These are phyloP conservation scores for Mesoclemmys tuberculata DNA, from an alignment of 2,113 vertebrate genomes.

Conservation along the genomic window DNA sequence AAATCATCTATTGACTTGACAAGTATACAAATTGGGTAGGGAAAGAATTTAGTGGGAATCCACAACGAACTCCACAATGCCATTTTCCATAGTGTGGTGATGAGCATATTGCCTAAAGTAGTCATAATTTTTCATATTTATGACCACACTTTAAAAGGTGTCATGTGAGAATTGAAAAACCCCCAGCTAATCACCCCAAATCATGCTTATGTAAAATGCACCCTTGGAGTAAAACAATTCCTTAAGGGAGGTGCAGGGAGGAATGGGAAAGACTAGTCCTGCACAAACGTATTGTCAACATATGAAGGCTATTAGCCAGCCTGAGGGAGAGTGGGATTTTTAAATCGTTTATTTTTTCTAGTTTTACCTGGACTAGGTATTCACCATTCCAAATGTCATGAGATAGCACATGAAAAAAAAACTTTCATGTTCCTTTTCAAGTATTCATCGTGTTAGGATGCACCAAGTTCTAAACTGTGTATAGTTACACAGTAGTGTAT, in stretches of 20 bases:
- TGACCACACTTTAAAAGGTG: background rate
- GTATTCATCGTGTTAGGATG: too few species aligned
- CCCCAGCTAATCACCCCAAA: background rate
- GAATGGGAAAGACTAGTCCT: slow-evolving; percentile 17
- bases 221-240: background rate
- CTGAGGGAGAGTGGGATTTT: background rate
- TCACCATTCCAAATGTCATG: background rate
- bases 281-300: background rate
- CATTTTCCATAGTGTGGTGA: background rate
- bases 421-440: background rate
- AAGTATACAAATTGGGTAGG: background rate
- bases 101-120: background rate
- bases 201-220: rapidly evolving
- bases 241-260: background rate
- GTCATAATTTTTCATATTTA: background rate
- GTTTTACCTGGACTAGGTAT: background rate
- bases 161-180: background rate
- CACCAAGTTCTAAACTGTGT: too few species aligned
- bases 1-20: too few species aligned
- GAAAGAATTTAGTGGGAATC: background rate
- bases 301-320: background rate
- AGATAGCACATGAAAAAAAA: background rate
- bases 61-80: background rate
- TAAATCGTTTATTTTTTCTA: background rate
- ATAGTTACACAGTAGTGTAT: background rate